A percentile compares a stretch with the other conserved stretches of the same genome.
These are phyloP conservation scores for Piaya cayana DNA, from an alignment of 2,113 vertebrate genomes.

Conservation along the genomic window DNA sequence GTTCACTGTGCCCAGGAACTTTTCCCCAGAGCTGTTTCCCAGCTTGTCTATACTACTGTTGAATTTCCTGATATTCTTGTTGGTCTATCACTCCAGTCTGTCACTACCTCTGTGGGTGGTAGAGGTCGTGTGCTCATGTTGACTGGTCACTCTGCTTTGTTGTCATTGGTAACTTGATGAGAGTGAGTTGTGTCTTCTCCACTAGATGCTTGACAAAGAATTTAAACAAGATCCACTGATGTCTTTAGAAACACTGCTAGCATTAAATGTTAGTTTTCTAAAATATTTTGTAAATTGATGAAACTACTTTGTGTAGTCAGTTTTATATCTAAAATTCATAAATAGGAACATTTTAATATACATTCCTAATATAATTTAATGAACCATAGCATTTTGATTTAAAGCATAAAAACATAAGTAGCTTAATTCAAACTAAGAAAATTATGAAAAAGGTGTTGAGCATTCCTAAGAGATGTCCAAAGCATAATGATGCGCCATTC, in stretches of 20 bases:
- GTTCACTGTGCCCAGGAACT: background rate
- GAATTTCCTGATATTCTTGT: background rate
- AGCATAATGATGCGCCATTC: background rate
- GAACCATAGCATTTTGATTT: conserved; percentile 7
- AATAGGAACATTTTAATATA: background rate
- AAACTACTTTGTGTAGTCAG: background rate
- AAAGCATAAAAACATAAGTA: background rate
- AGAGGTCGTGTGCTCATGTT: background rate
- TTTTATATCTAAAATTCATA: background rate
- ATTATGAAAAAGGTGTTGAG: background rate
- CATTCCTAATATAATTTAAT: background rate
- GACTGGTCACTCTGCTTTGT: background rate
- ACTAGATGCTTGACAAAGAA: background rate
- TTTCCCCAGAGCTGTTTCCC: background rate
- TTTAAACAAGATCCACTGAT: background rate
- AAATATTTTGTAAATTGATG: background rate
- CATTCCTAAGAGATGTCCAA: background rate
- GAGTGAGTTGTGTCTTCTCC: background rate
- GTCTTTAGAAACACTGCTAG: background rate
- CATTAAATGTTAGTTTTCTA: background rate
- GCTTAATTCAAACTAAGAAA: conserved; percentile 13
- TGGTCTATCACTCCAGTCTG: background rate
- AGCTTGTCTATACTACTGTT: background rate
- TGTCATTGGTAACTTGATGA: background rate
- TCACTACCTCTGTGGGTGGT: background rate